Conservation (phyloP, 2,888 invertebrate genomes). For the Teinopalpus imperialis region DNA sequence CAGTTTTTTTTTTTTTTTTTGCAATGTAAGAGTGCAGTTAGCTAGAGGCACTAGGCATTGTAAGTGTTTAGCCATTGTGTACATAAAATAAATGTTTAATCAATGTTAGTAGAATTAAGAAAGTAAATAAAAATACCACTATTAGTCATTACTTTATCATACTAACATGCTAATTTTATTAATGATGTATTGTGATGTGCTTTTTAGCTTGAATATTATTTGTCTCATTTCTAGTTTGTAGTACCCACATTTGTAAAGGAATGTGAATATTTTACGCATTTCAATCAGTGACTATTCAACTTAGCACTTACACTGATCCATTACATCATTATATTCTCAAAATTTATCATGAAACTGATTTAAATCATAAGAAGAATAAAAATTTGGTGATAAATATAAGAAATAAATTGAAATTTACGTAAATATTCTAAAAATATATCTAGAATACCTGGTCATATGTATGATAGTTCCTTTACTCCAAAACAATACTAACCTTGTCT, state of each 20-base stretch:
- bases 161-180: too few species aligned
- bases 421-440: too few species aligned
- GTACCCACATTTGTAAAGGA: not conserved
- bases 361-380: too few species aligned
- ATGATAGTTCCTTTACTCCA: too few species aligned
- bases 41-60: conserved; percentile 7
- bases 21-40: conserved; percentile 14
- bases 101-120: not conserved
- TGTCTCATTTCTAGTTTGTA: conserved; percentile 7
- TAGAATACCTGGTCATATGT: too few species aligned
- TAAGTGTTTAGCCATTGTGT: conserved; percentile 8
- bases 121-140: conserved; percentile 2
- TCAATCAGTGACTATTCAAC: too few species aligned
- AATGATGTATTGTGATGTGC: conserved; percentile 6
- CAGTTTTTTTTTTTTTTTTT: conserved; percentile 20
- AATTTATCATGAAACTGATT: too few species aligned
- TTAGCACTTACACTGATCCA: not conserved
- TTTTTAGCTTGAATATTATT: conserved; percentile 1
- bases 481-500: too few species aligned
- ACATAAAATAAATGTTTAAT: conserved; percentile 1
- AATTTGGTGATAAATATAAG: too few species aligned
- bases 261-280: too few species aligned
- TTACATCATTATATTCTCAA: too few species aligned
- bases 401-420: too few species aligned
- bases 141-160: not conserved